These are phyloP conservation scores for Catamblyrhynchus diadema DNA, from an alignment of 2,797 vertebrate species.

Conservation along the genomic window DNA sequence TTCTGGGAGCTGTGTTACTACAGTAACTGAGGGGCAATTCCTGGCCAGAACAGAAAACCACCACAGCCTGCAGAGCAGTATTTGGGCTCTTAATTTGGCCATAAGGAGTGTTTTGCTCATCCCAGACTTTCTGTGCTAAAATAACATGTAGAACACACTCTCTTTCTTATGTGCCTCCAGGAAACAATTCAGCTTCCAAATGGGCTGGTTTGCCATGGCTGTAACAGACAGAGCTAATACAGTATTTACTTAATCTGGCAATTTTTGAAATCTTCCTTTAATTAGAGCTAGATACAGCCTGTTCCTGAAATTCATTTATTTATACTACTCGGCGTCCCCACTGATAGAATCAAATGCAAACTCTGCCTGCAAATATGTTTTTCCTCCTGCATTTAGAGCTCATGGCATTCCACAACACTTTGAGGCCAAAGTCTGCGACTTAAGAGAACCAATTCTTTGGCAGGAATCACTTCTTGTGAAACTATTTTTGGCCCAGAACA, in stretches of 20 bases:
- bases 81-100: neutral
- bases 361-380: constrained; percentile 22
- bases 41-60: neutral
- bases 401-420: constrained; percentile 38
- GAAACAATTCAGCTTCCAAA: neutral
- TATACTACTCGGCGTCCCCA: neutral
- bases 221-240: neutral
- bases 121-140: neutral
- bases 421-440: constrained; percentile 13
- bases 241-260: constrained; percentile 4
- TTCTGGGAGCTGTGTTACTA: neutral
- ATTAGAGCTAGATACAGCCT: constrained; percentile 21
- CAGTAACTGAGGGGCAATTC: neutral
- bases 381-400: constrained; percentile 7
- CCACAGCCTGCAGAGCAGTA: neutral
- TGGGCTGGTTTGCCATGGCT: neutral
- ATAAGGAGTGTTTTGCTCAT: neutral
- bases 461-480: constrained; percentile 6
- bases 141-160: neutral
- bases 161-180: neutral
- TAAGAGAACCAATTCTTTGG: constrained; percentile 6
- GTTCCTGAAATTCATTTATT: constrained; percentile 29
- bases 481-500: constrained; percentile 18
- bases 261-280: constrained; percentile 4
- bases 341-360: neutral